Evolutionary conservation across 2,888 invertebrate species (phyloP), one percentile per base, ranked within the genome.

Genomic region (Clepsis dumicolana): DNA sequence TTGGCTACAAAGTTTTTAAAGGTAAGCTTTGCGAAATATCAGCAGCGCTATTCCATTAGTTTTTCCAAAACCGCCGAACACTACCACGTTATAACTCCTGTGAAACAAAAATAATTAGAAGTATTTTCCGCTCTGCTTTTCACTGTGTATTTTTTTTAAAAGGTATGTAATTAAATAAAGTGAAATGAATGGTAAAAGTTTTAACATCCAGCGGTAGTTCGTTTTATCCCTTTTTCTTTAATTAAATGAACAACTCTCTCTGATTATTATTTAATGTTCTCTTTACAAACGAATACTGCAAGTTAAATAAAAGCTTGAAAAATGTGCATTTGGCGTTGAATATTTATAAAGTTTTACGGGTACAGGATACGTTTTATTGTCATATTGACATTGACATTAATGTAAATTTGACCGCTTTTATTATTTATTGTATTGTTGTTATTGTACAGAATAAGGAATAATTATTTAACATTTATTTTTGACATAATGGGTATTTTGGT

Each of bases 101-200:
- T 48, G 10, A 5, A 48, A 21, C 21, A 21, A 21, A 48, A 48
- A 48, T 48, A 21, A 48, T 12, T 21, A 21, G 10, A 32, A 21
- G 21, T 14, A 32, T 21, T 21, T 32, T 35, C 21, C 18, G 21
- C 32, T 3, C 21, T 12, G 12, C 10, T 48, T 48, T 48, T 21
- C 12, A 3, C 21, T 48, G 10, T 10, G 18, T 18, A 18, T 54
- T 29, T 18, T 56, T 54, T 29, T 18, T 56, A 56, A 56, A 56
- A 35, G 21, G 38, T 38, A 24, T 38, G 35, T 38, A 35, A 57
- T 57, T 57, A n/a, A 57, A 38, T 57, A 32, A n/a, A 38, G 21
- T 24, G 24, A 24, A 57, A 57, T 38, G 57, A 57, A 38, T 57
- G 57, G 38, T 7, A n/a, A 24, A 38, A 56, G 35, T 57, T 57